Base-by-base conservation (phyloP, 2,113 vertebrate genomes). In the Willisornis vidua region DNA sequence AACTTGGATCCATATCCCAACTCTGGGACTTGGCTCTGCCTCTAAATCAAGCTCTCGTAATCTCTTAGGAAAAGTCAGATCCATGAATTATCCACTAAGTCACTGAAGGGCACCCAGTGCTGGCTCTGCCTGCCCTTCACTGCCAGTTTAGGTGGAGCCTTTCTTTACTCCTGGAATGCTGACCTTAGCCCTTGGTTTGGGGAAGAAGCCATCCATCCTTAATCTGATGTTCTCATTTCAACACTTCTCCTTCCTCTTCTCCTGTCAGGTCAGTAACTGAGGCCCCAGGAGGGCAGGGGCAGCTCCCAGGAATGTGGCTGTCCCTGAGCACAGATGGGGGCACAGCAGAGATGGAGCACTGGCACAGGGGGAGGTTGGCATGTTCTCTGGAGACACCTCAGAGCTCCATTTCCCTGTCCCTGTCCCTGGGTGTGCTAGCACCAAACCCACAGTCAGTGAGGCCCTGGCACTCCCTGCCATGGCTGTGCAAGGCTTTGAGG, bases 311-410 rank as follows among this genome's bases (percentile, higher is more conserved):
- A 20, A 18, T 45, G 31, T 35, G 22, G 26, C 29, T 46, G 3
- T 5, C 61, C 46, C 41, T 49, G 72, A 41, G 25, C 7, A 7
- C 23, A 46, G 68, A 61, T 16, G 14, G 54, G 52, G 41, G 3
- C 19, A 16, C 41, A 49, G 57, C 41, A 37, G 39, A 57, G 78
- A 33, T 46, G 52, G 8, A 59, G 31, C 52, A 7, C 7, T 2
- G 19, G 14, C 45, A 41, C 29, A 45, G n/a, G 39, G 31, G n/a
- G 39, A 22, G 19, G 48, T 52, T 52, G n/a, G 28, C n/a, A 8
- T 0, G 0, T 23, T 5, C 41, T 58, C 55, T 43, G 46, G 18
- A 41, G 18, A 3, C 23, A 83, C 54, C 41, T 74, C 8, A 2
- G 19, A 6, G 19, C 33, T 16, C 19, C 8, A 28, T 18, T 85